Conservation (phyloP, 1,140 invertebrate species). For the Matsumurasca onukii region DNA sequence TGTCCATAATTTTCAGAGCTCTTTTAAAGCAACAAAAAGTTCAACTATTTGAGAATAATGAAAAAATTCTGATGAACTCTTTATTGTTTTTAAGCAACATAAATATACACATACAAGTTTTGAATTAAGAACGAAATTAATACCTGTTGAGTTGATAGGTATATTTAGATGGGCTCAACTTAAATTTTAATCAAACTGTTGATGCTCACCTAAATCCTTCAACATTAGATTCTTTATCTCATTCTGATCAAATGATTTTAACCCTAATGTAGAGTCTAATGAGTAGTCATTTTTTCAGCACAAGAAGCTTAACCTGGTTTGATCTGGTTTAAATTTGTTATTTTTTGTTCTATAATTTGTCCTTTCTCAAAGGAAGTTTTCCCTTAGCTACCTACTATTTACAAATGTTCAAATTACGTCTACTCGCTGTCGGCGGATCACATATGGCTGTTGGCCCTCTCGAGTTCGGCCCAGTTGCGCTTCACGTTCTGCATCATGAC, state of each 20-base stretch:
- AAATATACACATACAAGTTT: too few relatives aligned
- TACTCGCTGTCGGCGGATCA: background rate
- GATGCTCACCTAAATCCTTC: too few relatives aligned
- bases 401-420: background rate
- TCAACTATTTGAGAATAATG: too few relatives aligned
- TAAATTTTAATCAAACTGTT: too few relatives aligned
- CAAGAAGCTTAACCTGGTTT: background rate
- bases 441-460: slow-evolving; percentile 35
- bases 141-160: too few relatives aligned
- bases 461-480: slow-evolving; percentile 41
- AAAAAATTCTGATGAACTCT: too few relatives aligned
- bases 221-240: too few relatives aligned
- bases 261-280: background rate
- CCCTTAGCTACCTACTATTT: background rate
- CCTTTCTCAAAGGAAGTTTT: background rate
- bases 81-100: too few relatives aligned
- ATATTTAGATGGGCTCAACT: too few relatives aligned
- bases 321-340: background rate
- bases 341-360: background rate
- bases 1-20: too few relatives aligned
- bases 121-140: too few relatives aligned
- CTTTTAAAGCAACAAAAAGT: too few relatives aligned
- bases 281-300: background rate
- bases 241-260: background rate
- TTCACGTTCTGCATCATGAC: slow-evolving; percentile 37